Evolutionary conservation across 2,888 invertebrate genomes (phyloP), one percentile per base, ranked within the genome.

Genomic region (Diarsia rubi): DNA sequence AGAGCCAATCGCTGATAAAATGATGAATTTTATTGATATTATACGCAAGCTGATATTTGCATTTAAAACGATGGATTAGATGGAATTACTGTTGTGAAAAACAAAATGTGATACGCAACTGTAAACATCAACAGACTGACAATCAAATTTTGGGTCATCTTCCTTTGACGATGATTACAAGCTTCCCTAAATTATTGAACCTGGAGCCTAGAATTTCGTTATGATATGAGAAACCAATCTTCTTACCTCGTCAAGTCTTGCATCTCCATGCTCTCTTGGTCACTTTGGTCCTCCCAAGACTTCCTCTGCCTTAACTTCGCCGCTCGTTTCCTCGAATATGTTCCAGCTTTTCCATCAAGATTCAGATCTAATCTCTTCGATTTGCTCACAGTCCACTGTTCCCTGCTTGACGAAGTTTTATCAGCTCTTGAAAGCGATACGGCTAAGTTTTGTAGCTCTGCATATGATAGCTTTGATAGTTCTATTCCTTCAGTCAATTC

Each of bases 281-380:
- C 97, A 76, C 97, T 97, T 79, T 97, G 97, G 81, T 98, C 98
- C 82, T 98, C 98, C 98, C 98, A 98, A 9, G 98, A 98, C 82
- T 97, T 96, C 54, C 97, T 95, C 78, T 97, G 97, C 74, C 94
- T 95, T 45, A 97, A 86, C 80, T 95, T 96, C 3, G 95, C 95
- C 3, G 96, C 96, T 47, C 95, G 91, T 82, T 95, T 96, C 73
- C 95, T 94, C 92, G 95, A 96, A 94, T 97, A 97, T 0, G 96
- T 96, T 9, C 96, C 96, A 27, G 96, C 96, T 90, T 96, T 96
- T 0, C 96, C 96, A 81, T 95, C 96, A 57, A 96, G 86, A 83
- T 96, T 96, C 62, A 96, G 86, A 82, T 96, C 96, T 78, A 96
- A 86, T 70, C 96, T 91, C 76, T 96, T 96, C 0, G 96, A 95